Percentiles rank a stretch among this genome's conserved stretches.
These are phyloP conservation scores for Thaumatotibia leucotreta DNA, from an alignment of 1,140 invertebrate genomes.

Conservation along the genomic window DNA sequence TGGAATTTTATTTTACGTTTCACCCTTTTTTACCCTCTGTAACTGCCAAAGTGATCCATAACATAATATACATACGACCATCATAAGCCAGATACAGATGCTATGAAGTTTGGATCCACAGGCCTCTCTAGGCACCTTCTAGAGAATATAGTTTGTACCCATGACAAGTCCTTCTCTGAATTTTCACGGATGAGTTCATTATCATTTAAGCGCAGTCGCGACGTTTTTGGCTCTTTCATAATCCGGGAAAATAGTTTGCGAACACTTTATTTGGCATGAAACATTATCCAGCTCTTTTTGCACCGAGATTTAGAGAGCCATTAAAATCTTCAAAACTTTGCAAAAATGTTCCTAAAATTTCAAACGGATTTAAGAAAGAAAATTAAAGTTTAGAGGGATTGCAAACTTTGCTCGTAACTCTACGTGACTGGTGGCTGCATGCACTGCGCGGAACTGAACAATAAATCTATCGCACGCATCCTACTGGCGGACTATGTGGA, in stretches of 20 bases:
- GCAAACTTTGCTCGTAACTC: conserved; percentile 2
- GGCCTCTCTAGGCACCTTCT: no score
- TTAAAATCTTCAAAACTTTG: conserved; percentile 1
- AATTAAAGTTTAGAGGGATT: not conserved
- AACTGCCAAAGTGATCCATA: no score
- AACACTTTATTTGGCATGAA: not conserved
- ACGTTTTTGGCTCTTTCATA: no score
- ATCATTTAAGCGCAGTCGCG: no score
- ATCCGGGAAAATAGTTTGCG: not conserved
- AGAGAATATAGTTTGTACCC: no score
- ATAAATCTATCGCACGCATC: conserved; percentile 6
- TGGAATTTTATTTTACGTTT: no score
- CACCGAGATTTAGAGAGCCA: not conserved
- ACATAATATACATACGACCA: no score
- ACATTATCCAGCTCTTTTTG: not conserved
- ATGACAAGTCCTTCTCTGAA: no score
- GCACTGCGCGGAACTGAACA: not conserved
- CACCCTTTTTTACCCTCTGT: no score
- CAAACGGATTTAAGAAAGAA: not conserved
- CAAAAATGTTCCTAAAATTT: not conserved
- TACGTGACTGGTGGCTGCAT: conserved; percentile 8
- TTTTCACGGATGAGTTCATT: no score
- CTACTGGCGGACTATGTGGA: not conserved
- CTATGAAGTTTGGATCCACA: no score
- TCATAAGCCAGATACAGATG: no score